Conservation (phyloP, 2,797 vertebrate genomes). For the Pitangus sulphuratus region DNA sequence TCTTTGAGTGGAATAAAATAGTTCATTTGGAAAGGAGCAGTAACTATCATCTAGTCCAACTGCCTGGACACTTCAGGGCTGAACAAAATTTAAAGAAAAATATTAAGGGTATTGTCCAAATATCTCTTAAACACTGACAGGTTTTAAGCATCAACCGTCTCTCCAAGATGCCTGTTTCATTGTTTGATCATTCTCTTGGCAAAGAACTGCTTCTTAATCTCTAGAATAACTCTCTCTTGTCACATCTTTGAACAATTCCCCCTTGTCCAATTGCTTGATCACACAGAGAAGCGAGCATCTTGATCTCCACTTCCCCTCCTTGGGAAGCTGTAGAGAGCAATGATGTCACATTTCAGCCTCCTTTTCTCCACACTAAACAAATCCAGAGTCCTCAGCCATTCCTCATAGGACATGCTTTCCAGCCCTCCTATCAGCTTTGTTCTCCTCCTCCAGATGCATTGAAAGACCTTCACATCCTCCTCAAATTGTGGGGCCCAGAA, state of each 20-base stretch:
- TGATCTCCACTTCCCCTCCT: rapidly evolving
- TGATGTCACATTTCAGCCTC: neutral
- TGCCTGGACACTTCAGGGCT: neutral
- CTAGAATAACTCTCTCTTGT: neutral
- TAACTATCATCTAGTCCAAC: neutral
- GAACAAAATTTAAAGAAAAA: neutral
- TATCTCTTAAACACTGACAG: neutral
- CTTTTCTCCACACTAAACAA: neutral
- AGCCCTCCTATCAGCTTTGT: neutral
- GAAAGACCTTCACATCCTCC: neutral
- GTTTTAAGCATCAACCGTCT: neutral
- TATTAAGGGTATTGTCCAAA: neutral
- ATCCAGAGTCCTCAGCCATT: rapidly evolving
- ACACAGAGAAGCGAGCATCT: rapidly evolving
- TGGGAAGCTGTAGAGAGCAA: too few relatives aligned
- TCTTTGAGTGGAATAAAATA: neutral
- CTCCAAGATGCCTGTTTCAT: neutral
- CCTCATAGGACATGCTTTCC: neutral
- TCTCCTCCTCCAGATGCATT: neutral
- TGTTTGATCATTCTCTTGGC: neutral
- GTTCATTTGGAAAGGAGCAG: neutral
- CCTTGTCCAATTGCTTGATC: neutral
- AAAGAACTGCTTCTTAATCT: neutral
- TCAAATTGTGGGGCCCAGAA: neutral
- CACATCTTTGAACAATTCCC: neutral